These are phyloP conservation scores for Polymixis flavicincta DNA, from an alignment of 2,888 invertebrate genomes.

Conservation along the genomic window DNA sequence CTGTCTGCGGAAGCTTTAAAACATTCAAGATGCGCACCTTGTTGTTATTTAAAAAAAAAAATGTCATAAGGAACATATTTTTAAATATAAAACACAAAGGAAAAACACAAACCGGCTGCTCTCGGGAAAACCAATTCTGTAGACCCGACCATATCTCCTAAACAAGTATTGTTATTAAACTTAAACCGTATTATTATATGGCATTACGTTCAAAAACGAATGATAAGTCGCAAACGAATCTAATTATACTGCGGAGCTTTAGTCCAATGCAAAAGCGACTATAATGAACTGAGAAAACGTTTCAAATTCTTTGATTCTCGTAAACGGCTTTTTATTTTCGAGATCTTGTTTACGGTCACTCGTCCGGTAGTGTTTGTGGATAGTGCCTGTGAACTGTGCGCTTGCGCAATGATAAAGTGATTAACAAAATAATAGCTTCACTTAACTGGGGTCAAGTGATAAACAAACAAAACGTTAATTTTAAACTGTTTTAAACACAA, in stretches of 20 bases:
- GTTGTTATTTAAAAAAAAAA: slow-evolving; percentile 6
- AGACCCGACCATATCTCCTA: slow-evolving; percentile 9
- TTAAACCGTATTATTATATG: neutral
- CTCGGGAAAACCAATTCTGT: slow-evolving; percentile 64
- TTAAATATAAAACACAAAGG: slow-evolving; percentile 51
- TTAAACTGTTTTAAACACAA: slow-evolving; percentile 1
- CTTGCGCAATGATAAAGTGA: slow-evolving; percentile 46
- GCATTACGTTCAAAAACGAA: slow-evolving; percentile 45
- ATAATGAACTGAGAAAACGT: slow-evolving; percentile 21
- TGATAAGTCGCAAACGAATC: neutral
- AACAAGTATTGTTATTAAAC: slow-evolving; percentile 1
- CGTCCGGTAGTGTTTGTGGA: slow-evolving; percentile 52
- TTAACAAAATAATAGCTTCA: slow-evolving; percentile 38
- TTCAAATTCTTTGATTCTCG: slow-evolving; percentile 26
- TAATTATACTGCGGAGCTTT: neutral
- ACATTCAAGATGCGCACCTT: neutral
- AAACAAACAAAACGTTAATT: slow-evolving; percentile 9
- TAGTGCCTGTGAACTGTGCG: slow-evolving; percentile 55
- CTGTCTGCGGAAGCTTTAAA: neutral
- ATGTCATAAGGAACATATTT: slow-evolving; percentile 17
- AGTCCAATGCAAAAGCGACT: slow-evolving; percentile 38
- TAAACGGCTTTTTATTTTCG: slow-evolving; percentile 12
- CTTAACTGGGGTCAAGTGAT: slow-evolving; percentile 20
- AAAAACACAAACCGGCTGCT: slow-evolving; percentile 61
- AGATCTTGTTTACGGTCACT: slow-evolving; percentile 72